These are phyloP conservation scores for Dendrolimus kikuchii DNA, from an alignment of 1,140 invertebrate genomes.

Conservation along the genomic window DNA sequence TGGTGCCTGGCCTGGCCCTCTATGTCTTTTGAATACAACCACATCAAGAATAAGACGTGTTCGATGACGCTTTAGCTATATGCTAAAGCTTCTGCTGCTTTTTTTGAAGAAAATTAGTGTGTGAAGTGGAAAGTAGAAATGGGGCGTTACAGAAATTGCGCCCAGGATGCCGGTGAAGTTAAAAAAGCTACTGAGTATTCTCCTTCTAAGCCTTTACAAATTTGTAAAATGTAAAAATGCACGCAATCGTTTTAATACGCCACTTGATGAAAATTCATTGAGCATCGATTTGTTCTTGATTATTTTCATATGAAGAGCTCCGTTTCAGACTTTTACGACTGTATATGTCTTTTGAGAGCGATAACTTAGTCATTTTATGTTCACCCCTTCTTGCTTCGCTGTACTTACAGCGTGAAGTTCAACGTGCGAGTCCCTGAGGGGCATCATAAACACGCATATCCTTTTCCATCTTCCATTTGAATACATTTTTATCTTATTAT, in stretches of 20 bases:
- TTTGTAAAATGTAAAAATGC: neutral
- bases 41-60: too few species aligned
- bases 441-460: conserved; percentile 61
- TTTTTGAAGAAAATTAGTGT: too few species aligned
- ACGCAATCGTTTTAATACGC: conserved; percentile 1
- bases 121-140: too few species aligned
- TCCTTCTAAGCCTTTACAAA: too few species aligned
- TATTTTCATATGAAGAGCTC: conserved; percentile 60
- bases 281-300: conserved; percentile 50
- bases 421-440: conserved; percentile 47
- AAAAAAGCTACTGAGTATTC: too few species aligned
- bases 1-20: too few species aligned
- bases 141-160: too few species aligned
- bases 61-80: too few species aligned
- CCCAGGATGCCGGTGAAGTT: too few species aligned
- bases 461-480: conserved; percentile 49
- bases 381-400: conserved; percentile 49
- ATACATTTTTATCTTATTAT: conserved; percentile 34
- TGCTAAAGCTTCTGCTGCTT: too few species aligned
- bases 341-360: conserved; percentile 64
- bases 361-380: conserved; percentile 70
- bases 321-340: conserved; percentile 60
- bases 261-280: conserved; percentile 7
- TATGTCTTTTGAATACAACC: too few species aligned
- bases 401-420: conserved; percentile 51